Conservation (phyloP, 2,113 vertebrate genomes). For the Heterocephalus glaber region DNA sequence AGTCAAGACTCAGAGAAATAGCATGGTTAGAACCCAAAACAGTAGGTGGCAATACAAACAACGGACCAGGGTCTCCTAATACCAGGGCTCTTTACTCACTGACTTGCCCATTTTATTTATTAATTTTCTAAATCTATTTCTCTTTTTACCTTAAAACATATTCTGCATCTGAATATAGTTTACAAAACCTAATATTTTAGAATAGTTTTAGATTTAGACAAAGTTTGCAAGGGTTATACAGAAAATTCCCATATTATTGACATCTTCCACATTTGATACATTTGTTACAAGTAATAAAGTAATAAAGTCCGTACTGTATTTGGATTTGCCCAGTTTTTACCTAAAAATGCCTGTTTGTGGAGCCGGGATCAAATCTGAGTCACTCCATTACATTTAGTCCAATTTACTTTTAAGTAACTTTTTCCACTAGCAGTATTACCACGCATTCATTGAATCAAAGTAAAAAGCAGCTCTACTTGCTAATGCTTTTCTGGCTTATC, state of each 20-base stretch:
- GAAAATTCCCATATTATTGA: neutral
- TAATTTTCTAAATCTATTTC: conserved; percentile 7
- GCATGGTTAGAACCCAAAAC: too few species aligned
- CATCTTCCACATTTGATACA: neutral
- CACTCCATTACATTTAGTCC: neutral
- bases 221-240: neutral
- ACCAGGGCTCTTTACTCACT: neutral
- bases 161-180: neutral
- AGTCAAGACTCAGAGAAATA: neutral
- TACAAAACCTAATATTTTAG: neutral
- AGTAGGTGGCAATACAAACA: too few species aligned
- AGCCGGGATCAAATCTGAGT: neutral
- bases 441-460: neutral
- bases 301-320: neutral
- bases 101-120: neutral
- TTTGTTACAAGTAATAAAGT: neutral
- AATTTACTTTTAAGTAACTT: conserved; percentile 34
- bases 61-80: neutral
- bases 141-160: conserved; percentile 3
- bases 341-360: neutral
- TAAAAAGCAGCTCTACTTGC: neutral
- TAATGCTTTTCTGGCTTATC: neutral
- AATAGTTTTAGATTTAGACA: neutral
- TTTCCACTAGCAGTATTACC: neutral
- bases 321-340: neutral